Evolutionary conservation across 92 coral and sea anemone species (phyloP).

Genomic region (Zoanthus solanderi): DNA sequence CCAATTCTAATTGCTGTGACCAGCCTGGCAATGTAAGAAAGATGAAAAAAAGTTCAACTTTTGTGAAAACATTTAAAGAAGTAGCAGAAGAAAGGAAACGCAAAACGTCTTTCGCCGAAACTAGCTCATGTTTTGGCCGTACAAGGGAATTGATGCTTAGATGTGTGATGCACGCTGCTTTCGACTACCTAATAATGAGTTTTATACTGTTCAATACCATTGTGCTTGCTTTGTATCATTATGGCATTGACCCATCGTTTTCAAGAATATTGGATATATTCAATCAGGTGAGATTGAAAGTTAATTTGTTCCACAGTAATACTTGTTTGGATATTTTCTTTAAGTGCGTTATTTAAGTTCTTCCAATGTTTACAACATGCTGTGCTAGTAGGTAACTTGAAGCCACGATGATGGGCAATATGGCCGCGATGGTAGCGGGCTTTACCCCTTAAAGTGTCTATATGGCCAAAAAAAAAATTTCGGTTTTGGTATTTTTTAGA

Average conservation of each 20-base stretch:
- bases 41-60: neutral
- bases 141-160: slow-evolving; percentile 5
- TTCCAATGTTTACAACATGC: too few relatives aligned
- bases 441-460: too few relatives aligned
- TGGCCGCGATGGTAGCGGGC: too few relatives aligned
- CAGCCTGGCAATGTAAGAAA: neutral
- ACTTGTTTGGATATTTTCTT: too few relatives aligned
- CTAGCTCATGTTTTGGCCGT: slow-evolving; percentile 25
- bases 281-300: slow-evolving; percentile 42
- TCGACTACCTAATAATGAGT: slow-evolving; percentile 54
- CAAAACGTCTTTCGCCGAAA: slow-evolving; percentile 2
- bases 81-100: slow-evolving; percentile 42
- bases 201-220: slow-evolving; percentile 56
- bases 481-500: too few relatives aligned
- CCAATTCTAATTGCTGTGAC: neutral
- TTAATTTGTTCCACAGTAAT: neutral
- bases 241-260: slow-evolving; percentile 47
- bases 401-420: too few relatives aligned
- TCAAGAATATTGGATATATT: slow-evolving; percentile 43
- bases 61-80: slow-evolving; percentile 48
- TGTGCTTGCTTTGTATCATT: slow-evolving; percentile 56
- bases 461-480: too few relatives aligned
- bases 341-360: too few relatives aligned
- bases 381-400: too few relatives aligned
- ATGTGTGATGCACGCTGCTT: slow-evolving; percentile 30